Base-by-base conservation (phyloP, 2,113 vertebrate genomes). In the Galemys pyrenaicus region DNA sequence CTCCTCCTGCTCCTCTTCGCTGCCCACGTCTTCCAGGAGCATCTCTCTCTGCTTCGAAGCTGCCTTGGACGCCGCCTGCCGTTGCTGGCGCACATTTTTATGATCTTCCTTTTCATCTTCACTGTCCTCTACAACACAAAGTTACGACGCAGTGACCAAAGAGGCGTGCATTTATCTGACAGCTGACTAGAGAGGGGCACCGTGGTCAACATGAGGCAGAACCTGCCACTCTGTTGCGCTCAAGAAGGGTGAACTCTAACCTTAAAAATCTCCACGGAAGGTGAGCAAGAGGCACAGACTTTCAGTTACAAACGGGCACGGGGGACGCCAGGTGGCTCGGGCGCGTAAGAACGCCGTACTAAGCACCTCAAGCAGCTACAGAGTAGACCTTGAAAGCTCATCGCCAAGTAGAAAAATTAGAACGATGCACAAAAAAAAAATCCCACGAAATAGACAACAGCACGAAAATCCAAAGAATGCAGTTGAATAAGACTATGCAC, bases 1-100 rank as follows among this genome's bases (percentile, higher is more conserved):
- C 67, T 99, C 99, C 0, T 98, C 99, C 37, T 99, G 99, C 46
- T 99, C 99, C 11, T 99, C 99, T 97, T 99, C 99, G 30, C 99
- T 99, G 8, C 99, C 99, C 49, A 98, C 99, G 2, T 99, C 99
- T 6, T 99, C 99, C 98, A 99, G 98, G 46, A 99, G 98, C 98
- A 99, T 99, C 98, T 99, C 99, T 96, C 99, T 98, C 97, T 99
- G 99, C 98, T 99, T 99, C 54, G 99, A 99, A 93, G 99, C 99
- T 0, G 99, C 99, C 98, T 99, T 99, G 85, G 99, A 99, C 1
- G 99, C 99, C 1, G 99, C 99, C 98, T 99, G 99, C 73, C 99
- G 98, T 83, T 99, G 99, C 87, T 99, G 99, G 83, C 99, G 99
- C 2, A 99, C 99, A 41, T 98, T 99, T 98, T 99, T 99, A 98